These are phyloP conservation scores for Panthera tigris DNA, from an alignment of 2,113 vertebrate genomes.

Conservation along the genomic window DNA sequence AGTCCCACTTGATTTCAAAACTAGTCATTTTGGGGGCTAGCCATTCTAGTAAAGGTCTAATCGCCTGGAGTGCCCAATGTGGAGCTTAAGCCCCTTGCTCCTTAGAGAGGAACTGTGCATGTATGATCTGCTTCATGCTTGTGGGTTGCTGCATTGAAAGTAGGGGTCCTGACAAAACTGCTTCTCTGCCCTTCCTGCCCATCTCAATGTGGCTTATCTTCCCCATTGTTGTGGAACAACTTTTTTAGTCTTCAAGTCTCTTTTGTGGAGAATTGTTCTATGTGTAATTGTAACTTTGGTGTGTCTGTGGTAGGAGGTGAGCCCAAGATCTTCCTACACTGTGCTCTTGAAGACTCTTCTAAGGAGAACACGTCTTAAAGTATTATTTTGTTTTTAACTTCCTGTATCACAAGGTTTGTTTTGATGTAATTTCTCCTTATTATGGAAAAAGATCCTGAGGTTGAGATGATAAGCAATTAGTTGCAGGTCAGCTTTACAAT, in stretches of 20 bases:
- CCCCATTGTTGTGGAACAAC: background rate
- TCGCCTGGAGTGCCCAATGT: background rate
- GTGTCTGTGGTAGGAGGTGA: no score
- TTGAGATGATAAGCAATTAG: background rate
- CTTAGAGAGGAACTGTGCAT: background rate
- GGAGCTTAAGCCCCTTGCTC: background rate
- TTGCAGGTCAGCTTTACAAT: background rate
- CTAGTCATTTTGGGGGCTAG: background rate
- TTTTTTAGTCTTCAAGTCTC: background rate
- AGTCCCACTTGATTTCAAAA: background rate
- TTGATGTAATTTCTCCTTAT: background rate
- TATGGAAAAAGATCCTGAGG: background rate
- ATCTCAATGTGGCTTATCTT: background rate
- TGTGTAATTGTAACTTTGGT: background rate
- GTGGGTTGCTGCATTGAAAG: background rate
- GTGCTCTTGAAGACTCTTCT: background rate
- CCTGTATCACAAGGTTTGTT: background rate
- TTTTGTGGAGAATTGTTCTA: background rate
- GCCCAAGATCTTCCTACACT: background rate
- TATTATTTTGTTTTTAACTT: background rate
- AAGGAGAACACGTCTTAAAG: background rate
- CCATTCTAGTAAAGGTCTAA: background rate
- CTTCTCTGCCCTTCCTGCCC: background rate
- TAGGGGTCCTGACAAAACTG: background rate
- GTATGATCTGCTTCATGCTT: background rate